Conservation (phyloP, 2,113 vertebrate genomes). For the Mobula birostris region DNA sequence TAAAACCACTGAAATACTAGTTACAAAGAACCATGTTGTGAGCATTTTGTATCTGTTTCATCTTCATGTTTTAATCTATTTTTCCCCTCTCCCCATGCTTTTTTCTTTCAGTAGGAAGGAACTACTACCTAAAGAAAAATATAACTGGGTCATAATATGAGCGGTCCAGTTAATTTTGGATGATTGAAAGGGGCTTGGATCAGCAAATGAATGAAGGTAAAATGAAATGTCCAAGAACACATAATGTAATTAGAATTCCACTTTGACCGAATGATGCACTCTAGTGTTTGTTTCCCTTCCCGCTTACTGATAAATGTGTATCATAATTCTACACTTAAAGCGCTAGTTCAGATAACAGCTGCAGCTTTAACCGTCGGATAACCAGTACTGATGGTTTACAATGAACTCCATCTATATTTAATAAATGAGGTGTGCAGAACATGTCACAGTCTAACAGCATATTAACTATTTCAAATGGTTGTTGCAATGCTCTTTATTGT, state of each 20-base stretch:
- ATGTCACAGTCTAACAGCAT: not conserved
- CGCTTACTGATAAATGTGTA: not conserved
- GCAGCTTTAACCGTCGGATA: not conserved
- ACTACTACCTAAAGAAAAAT: not conserved
- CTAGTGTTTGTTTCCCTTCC: not conserved
- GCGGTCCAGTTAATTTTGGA: not conserved
- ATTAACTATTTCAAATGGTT: not conserved
- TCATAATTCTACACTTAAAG: not conserved
- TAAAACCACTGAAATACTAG: not conserved
- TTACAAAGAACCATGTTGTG: not conserved
- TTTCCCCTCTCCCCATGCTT: not conserved
- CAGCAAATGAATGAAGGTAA: constrained; percentile 5
- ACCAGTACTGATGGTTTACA: not conserved
- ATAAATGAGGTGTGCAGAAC: not conserved
- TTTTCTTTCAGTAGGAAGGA: not conserved
- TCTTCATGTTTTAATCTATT: not conserved
- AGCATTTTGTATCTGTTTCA: not conserved
- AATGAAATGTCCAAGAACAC: not conserved
- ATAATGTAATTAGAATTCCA: not conserved
- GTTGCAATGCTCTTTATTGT: not conserved
- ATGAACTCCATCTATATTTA: not conserved
- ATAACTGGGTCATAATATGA: not conserved
- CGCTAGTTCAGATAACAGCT: not conserved
- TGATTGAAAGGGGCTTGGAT: not conserved
- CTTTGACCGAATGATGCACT: not conserved